These are phyloP conservation scores for Cathartes aura DNA, from an alignment of 2,113 vertebrate species.

Conservation along the genomic window DNA sequence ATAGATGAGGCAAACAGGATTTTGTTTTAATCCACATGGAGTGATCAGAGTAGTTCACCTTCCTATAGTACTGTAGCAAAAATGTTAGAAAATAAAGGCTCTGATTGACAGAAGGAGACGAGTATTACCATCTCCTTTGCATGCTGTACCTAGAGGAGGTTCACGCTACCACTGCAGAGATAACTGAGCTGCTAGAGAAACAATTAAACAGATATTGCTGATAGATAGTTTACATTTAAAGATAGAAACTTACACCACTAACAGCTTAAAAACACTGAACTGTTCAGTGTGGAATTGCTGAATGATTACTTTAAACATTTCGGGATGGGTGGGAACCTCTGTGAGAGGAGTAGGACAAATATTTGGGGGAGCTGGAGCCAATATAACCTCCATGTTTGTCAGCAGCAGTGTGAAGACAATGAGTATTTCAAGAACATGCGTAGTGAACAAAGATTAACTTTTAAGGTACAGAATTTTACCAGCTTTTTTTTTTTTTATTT, in stretches of 20 bases:
- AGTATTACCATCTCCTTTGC: background rate
- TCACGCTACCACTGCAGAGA: background rate
- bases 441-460: background rate
- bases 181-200: background rate
- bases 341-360: background rate
- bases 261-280: background rate
- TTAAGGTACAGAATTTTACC: background rate
- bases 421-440: background rate
- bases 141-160: background rate
- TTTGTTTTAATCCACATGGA: background rate
- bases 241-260: background rate
- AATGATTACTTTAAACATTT: background rate
- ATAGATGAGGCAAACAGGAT: background rate
- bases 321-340: background rate
- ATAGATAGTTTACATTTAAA: background rate
- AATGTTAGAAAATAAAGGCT: background rate
- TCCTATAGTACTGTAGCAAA: background rate
- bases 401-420: background rate
- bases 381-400: background rate
- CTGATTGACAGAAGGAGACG: background rate
- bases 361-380: background rate
- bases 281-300: background rate
- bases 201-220: background rate
- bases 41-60: background rate
- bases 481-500: background rate